Evolutionary conservation across 2,113 vertebrate genomes (phyloP).

Genomic region (Cochlearius cochlearius): DNA sequence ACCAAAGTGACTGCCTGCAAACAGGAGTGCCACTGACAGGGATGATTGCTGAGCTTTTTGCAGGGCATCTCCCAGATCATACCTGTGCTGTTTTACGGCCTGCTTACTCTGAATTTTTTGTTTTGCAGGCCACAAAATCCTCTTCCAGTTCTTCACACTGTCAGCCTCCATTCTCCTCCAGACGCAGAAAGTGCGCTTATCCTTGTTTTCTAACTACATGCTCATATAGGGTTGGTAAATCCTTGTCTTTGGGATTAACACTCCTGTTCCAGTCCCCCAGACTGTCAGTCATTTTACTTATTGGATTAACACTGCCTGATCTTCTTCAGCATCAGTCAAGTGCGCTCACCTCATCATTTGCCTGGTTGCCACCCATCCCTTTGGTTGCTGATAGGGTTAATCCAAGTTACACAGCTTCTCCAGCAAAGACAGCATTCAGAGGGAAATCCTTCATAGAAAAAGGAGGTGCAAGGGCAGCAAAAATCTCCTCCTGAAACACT

Average conservation of each 20-base stretch:
- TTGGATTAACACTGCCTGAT: fast-evolving
- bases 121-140: background rate
- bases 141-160: background rate
- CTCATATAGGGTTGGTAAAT: background rate
- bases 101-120: background rate
- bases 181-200: background rate
- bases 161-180: background rate
- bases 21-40: background rate
- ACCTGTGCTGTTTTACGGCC: background rate
- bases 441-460: background rate
- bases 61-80: background rate
- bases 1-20: background rate
- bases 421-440: background rate
- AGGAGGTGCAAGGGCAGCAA: background rate
- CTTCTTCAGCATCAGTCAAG: background rate
- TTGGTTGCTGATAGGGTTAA: background rate
- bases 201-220: background rate
- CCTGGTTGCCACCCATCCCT: background rate
- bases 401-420: background rate
- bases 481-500: background rate
- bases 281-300: background rate
- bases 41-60: background rate
- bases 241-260: background rate
- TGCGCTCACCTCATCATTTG: background rate
- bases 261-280: background rate